Base-by-base conservation (phyloP, 1,140 invertebrate genomes). In the Octopus sinensis region DNA sequence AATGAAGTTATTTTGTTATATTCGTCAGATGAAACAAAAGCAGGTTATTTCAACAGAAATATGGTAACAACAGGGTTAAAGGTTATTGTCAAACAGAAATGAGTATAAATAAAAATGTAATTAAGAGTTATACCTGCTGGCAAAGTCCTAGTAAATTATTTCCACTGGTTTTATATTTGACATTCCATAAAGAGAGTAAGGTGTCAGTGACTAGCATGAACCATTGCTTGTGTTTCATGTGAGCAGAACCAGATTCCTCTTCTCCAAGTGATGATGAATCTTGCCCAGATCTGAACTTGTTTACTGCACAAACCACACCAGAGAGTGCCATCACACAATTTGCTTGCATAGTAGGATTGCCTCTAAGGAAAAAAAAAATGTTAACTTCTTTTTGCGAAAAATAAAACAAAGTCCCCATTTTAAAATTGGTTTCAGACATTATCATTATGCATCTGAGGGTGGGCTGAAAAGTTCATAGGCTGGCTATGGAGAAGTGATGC, bases 171-270 rank as follows among this genome's bases (percentile, higher is more conserved):
- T 82, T 80, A 80, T 84, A 85, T 4, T 76, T 82, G 4, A 85
- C 80, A 83, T 87, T 85, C 80, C 84, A 80, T 10, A 88, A 51
- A 68, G 81, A 85, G 82, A 87, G 83, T 6, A 88, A 82, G 56
- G 86, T 87, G 82, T 87, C 86, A 53, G 83, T 82, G 79, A 84
- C 83, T 78, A 86, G 80, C 1, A 79, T 83, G 10, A 86, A 30
- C 87, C 87, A 88, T 79, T 86, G 85, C 71, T 82, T 81, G 73
- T 86, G 86, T 13, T 83, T 81, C 75, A 86, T 77, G 73, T 85
- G 84, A 76, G 86, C 84, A 54, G 80, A 79, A 62, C 81, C 80
- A 1, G 81, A 43, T 9, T 86, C 83, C 51, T 82, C 76, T 62
- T 80, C 82, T 76, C 82, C 54, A 10, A 85, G 12, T 51, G 10